Percentiles rank a stretch among this genome's conserved stretches.
Evolutionary conservation across 23 tunicate species (phyloP).

Genomic region (Phallusia fumigata): DNA sequence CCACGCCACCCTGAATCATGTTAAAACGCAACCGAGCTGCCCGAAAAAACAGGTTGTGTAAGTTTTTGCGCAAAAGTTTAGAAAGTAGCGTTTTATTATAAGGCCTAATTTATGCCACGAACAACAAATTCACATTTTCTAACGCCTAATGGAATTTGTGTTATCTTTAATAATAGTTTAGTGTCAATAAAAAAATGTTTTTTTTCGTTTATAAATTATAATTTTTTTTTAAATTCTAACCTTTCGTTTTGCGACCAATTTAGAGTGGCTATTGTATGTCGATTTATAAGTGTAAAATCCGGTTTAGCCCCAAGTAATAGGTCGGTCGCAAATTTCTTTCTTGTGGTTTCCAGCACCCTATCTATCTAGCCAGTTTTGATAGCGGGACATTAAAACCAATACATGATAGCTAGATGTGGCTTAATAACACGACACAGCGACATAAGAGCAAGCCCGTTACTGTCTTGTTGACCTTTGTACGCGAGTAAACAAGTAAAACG

Average conservation of each 20-base stretch:
- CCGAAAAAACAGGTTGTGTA: not conserved
- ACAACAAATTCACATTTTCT: too few species aligned
- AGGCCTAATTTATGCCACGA: too few species aligned
- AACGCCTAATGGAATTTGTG: too few species aligned
- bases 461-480: not conserved
- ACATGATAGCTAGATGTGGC: not conserved
- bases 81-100: too few species aligned
- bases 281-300: too few species aligned
- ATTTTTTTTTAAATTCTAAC: too few species aligned
- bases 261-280: too few species aligned
- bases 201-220: too few species aligned
- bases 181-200: too few species aligned
- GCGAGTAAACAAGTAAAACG: not conserved
- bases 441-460: not conserved
- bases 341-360: not conserved
- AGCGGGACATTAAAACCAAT: conserved; percentile 8
- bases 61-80: not conserved
- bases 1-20: not conserved
- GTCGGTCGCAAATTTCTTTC: not conserved
- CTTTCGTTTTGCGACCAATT: too few species aligned
- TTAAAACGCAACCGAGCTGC: not conserved
- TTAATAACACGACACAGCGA: not conserved
- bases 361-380: not conserved
- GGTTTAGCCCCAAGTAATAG: too few species aligned
- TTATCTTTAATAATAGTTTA: too few species aligned